phyloP scores from a whole-genome alignment of 2,797 vertebrate genomes.

The Chiropotes sagulatus region DNA sequence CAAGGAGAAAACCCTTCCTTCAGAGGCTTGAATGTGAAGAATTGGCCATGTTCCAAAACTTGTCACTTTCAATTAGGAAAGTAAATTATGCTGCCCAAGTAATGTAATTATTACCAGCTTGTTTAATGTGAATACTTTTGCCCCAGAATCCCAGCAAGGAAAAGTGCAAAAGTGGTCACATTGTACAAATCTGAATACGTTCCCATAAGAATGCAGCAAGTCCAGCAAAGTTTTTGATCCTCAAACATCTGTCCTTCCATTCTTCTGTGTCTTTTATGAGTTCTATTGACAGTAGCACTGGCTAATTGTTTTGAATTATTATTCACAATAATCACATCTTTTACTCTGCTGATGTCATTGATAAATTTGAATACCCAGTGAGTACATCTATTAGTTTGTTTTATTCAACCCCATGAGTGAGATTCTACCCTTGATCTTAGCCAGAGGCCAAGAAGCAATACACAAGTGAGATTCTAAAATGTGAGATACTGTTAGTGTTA shows the following conservation, averaged over 20 bases:
- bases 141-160: conserved; percentile 52
- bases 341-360: neutral
- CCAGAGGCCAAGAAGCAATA: neutral
- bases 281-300: neutral
- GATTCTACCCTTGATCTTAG: neutral
- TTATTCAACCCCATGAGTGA: neutral
- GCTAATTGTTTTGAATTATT: conserved; percentile 49
- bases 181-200: conserved; percentile 66
- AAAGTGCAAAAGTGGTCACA: conserved; percentile 49
- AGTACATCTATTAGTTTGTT: neutral
- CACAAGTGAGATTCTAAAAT: neutral
- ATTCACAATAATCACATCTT: conserved; percentile 13
- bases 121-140: conserved; percentile 68
- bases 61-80: conserved; percentile 78
- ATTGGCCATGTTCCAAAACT: conserved; percentile 42
- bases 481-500: neutral
- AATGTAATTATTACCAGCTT: conserved; percentile 76
- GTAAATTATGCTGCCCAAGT: conserved; percentile 72
- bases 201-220: neutral
- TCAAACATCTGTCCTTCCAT: conserved; percentile 33
- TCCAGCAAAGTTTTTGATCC: conserved; percentile 19
- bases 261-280: neutral
- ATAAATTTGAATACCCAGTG: conserved; percentile 19
- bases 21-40: neutral
- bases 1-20: conserved; percentile 39